Conservation (phyloP, 2,888 invertebrate genomes). For the Acanthosoma haemorrhoidale region DNA sequence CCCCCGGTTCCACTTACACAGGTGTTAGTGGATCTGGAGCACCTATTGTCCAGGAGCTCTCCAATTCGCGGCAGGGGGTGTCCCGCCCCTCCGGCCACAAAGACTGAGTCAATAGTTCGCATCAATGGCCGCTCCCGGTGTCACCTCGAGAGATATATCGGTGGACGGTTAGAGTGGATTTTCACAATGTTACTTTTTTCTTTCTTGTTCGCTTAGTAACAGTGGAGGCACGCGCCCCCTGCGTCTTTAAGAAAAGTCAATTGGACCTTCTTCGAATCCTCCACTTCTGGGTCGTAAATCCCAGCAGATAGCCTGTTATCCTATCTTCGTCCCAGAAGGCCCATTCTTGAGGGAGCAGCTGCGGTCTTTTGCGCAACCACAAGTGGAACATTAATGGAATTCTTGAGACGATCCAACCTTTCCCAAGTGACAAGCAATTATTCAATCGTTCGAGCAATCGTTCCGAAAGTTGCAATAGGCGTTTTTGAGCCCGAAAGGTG, state of each 20-base stretch:
- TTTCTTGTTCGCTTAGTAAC: conserved; percentile 7
- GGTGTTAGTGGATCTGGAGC: conserved; percentile 15
- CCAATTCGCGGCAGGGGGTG: background rate
- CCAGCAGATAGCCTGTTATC: no score
- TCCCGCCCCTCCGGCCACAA: no score
- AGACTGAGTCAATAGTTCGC: background rate
- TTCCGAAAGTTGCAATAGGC: no score
- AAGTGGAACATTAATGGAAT: no score
- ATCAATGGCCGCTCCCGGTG: background rate
- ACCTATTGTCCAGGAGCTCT: background rate
- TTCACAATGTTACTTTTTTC: background rate
- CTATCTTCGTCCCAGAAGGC: background rate
- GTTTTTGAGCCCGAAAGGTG: no score
- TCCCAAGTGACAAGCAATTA: no score
- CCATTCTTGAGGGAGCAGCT: background rate
- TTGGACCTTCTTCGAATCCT: conserved; percentile 3
- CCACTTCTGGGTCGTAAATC: background rate
- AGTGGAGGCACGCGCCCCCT: background rate
- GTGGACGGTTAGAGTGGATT: conserved; percentile 10
- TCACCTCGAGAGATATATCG: background rate
- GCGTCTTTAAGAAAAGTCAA: background rate
- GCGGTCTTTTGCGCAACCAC: no score
- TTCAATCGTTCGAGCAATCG: no score
- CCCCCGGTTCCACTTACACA: conserved; percentile 11
- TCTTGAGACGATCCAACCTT: no score